These are phyloP conservation scores for Cavia porcellus DNA, from an alignment of 2,113 vertebrate species.

Conservation along the genomic window DNA sequence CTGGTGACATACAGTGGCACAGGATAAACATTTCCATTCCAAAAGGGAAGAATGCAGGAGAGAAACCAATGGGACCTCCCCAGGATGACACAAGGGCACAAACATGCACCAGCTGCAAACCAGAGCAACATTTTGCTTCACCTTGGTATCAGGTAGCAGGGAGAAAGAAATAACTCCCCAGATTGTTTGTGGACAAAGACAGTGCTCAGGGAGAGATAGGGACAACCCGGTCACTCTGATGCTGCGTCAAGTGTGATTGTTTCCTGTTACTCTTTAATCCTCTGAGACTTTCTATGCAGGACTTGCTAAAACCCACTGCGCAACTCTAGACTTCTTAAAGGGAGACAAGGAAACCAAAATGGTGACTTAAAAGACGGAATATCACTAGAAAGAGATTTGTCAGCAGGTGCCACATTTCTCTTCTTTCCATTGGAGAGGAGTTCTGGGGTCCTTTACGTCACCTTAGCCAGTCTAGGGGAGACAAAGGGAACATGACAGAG, in stretches of 20 bases:
- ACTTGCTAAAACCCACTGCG: not conserved
- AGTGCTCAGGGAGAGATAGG: not conserved
- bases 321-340: not conserved
- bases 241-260: not conserved
- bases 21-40: not conserved
- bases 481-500: not conserved
- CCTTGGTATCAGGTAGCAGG: not conserved
- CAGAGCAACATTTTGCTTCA: not conserved
- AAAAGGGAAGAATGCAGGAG: not conserved
- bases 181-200: not conserved
- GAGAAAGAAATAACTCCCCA: not conserved
- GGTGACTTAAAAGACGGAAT: not conserved
- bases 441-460: not conserved
- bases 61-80: not conserved
- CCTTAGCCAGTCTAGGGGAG: not conserved
- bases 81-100: not conserved
- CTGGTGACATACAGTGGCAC: not conserved
- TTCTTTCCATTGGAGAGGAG: not conserved
- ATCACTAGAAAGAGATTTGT: not conserved
- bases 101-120: not conserved
- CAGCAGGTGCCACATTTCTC: not conserved
- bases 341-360: not conserved
- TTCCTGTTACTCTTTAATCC: not conserved
- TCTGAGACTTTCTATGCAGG: not conserved
- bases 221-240: not conserved